A percentile compares a stretch with the other conserved stretches of the same genome.
These are phyloP conservation scores for Daphoenositta chrysoptera DNA, from an alignment of 2,113 vertebrate genomes.

Conservation along the genomic window DNA sequence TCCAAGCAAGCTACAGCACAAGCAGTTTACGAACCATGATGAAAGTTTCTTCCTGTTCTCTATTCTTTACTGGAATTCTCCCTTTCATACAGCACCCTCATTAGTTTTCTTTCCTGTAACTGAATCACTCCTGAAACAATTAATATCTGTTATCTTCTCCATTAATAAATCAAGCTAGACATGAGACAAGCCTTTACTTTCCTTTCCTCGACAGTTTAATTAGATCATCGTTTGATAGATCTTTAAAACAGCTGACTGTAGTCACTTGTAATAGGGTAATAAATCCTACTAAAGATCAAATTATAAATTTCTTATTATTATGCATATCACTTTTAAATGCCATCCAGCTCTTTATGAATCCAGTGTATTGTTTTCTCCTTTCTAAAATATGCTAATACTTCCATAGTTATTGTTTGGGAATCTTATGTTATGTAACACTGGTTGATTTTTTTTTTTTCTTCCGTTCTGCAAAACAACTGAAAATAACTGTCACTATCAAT, in stretches of 20 bases:
- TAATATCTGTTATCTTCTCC: constrained; percentile 11
- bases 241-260: constrained; percentile 28
- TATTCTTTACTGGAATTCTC: not conserved
- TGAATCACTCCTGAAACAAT: constrained; percentile 22
- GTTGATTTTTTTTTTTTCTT: not conserved
- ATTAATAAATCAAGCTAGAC: constrained; percentile 46
- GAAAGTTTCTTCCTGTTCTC: constrained; percentile 37
- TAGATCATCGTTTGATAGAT: constrained; percentile 16
- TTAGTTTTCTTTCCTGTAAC: constrained; percentile 39
- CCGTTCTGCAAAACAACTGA: not conserved
- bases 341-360: not conserved
- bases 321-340: constrained; percentile 26
- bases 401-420: not conserved
- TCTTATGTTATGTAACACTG: not conserved
- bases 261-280: constrained; percentile 31
- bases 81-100: not conserved
- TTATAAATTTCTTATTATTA: not conserved
- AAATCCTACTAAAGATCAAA: constrained; percentile 51
- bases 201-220: constrained; percentile 38
- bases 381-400: not conserved
- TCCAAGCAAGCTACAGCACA: not conserved
- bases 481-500: not conserved
- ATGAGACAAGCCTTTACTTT: constrained; percentile 50
- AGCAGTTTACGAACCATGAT: constrained; percentile 9
- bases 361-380: not conserved